Base-by-base conservation (phyloP, 2,888 invertebrate genomes). In the Xanthorhoe spadicearia region DNA sequence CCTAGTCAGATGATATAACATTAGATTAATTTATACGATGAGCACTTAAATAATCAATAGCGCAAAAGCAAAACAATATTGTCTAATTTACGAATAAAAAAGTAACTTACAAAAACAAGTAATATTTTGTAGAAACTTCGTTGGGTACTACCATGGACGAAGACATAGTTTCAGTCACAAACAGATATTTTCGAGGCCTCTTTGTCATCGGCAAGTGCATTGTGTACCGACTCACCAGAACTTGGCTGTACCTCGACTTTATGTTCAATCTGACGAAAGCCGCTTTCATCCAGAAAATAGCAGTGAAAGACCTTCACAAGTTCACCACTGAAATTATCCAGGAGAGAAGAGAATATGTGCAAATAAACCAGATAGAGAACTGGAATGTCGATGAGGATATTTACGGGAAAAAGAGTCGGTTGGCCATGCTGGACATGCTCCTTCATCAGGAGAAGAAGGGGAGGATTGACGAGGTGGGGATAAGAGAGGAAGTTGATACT, bases 401-500 rank as follows among this genome's bases (percentile, higher is more conserved):
- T 0, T 85, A 83, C 61, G 82, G 76, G 4, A 93, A 89, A 5
- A 88, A 84, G 55, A 93, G 92, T 63, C 94, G 92, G 64, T 86
- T 94, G 80, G 95, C 95, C 0, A 95, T 96, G 84, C 81, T 96
- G 64, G 96, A 96, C 83, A 84, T 96, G 35, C 79, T 96, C 4
- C 77, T 96, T 5, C 92, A 94, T 59, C 92, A 94, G 35, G 94
- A 93, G 71, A 89, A 93, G 55, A 91, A 94, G 68, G 94, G 94
- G 0, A 87, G 86, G 4, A 85, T 96, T 18, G 94, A 93, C 15
- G 92, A 94, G 72, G 80, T 92, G 23, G 95, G 95, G 61, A 94
- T 96, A 55, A 89, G 94, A 63, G 95, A 96, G 77, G 95, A 96
- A 86, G 95, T 96, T 0, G 95, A 96, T 72, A 96, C 96, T 0